A percentile compares a stretch with the other conserved stretches of the same genome.
Evolutionary conservation across 92 coral and sea anemone species (phyloP).

Genomic region (Umimayanthus kanabou): DNA sequence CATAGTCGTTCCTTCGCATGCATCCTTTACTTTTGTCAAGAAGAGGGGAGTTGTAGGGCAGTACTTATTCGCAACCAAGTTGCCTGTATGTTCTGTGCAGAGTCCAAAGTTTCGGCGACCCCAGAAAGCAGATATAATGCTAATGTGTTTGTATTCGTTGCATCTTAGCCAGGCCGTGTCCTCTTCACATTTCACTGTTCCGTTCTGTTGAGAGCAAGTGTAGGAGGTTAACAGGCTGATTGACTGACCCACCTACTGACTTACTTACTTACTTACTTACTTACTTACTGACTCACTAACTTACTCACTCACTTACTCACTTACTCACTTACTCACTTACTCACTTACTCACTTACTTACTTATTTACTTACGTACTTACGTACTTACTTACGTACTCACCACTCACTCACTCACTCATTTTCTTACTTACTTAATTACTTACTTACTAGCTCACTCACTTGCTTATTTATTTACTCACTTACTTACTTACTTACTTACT

Average conservation of each 20-base stretch:
- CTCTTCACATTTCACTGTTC: conserved; percentile 99
- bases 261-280: neutral
- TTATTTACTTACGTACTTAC: too few relatives aligned
- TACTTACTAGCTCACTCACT: too few relatives aligned
- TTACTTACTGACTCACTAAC: neutral
- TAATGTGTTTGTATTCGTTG: conserved; percentile 99
- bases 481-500: too few relatives aligned
- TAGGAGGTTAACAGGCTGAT: neutral
- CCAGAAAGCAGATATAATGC: conserved; percentile 99
- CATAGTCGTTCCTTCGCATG: conserved; percentile 99
- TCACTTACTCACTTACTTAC: too few relatives aligned
- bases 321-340: too few relatives aligned
- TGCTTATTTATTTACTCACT: too few relatives aligned
- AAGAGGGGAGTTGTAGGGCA: conserved; percentile 95
- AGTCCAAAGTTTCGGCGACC: conserved; percentile 99
- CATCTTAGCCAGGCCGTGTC: conserved; percentile 99
- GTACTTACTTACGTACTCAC: too few relatives aligned
- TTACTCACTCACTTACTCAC: too few relatives aligned
- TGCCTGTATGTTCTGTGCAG: conserved; percentile 98
- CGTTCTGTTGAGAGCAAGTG: conserved; percentile 69
- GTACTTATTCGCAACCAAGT: conserved; percentile 75
- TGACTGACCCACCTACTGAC: neutral
- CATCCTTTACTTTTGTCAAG: conserved; percentile 97
- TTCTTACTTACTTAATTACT: too few relatives aligned
- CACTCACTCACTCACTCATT: too few relatives aligned